phyloP scores from a whole-genome alignment of 2,113 vertebrate genomes.

The Oplegnathus fasciatus region DNA sequence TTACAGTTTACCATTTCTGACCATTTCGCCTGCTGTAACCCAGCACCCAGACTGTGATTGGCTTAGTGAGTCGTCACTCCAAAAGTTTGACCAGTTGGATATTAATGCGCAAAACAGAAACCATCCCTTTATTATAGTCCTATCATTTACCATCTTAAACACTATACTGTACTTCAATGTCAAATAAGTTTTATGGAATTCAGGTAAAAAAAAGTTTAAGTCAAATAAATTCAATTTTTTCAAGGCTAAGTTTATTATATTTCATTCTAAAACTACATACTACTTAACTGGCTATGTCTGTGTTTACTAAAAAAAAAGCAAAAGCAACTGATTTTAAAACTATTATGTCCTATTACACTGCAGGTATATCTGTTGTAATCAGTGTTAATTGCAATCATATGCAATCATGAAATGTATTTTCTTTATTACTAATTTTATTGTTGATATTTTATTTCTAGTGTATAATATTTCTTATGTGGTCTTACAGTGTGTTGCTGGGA shows the following conservation, averaged over 20 bases:
- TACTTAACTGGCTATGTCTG: background rate
- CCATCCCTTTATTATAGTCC: background rate
- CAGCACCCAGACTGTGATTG: conserved; percentile 33
- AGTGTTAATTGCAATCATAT: too few species aligned
- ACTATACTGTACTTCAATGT: background rate
- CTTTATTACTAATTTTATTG: too few species aligned
- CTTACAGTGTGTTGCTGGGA: background rate
- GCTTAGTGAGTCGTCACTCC: background rate
- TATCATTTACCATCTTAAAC: background rate
- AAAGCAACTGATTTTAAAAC: too few species aligned
- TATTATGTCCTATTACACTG: too few species aligned
- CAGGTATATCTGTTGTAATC: too few species aligned
- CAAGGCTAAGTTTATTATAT: background rate
- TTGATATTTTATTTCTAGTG: too few species aligned
- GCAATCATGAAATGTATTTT: too few species aligned
- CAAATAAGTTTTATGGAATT: background rate
- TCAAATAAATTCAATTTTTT: too few species aligned
- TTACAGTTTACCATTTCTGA: rapidly evolving
- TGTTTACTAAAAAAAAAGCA: background rate
- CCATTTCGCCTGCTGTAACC: background rate
- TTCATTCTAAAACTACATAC: background rate
- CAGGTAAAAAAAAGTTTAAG: background rate
- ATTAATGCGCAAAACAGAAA: background rate
- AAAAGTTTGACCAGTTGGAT: conserved; percentile 24
- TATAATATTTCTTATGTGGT: background rate